Percentiles rank a stretch among this genome's conserved stretches.
phyloP scores from a whole-genome alignment of 2,888 invertebrate species.

The Orgyia antiqua region DNA sequence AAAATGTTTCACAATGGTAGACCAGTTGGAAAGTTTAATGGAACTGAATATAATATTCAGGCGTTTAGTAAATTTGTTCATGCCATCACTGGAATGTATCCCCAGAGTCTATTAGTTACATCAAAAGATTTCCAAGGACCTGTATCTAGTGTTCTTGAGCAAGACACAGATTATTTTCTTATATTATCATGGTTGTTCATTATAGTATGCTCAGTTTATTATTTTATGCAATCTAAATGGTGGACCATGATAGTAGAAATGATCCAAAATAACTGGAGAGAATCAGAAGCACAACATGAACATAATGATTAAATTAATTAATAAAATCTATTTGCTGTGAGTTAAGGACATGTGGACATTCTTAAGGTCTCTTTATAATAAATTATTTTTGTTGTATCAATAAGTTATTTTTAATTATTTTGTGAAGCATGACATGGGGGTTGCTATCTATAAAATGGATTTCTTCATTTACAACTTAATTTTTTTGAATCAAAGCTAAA shows the following conservation, averaged over 20 bases:
- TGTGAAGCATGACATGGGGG: too few relatives aligned
- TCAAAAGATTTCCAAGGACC: slow-evolving; percentile 90
- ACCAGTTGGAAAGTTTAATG: slow-evolving; percentile 90
- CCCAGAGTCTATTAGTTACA: slow-evolving; percentile 82
- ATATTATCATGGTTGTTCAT: slow-evolving; percentile 92
- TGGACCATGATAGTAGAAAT: slow-evolving; percentile 90
- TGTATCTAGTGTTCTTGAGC: slow-evolving; percentile 85
- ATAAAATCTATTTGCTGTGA: too few relatives aligned
- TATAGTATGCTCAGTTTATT: slow-evolving; percentile 83
- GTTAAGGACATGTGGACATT: too few relatives aligned
- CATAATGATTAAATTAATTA: slow-evolving; percentile 85
- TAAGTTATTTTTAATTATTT: too few relatives aligned
- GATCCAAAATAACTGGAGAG: slow-evolving; percentile 91
- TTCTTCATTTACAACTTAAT: too few relatives aligned
- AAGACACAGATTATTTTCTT: slow-evolving; percentile 89
- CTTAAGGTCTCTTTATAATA: too few relatives aligned
- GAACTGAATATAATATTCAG: slow-evolving; percentile 87
- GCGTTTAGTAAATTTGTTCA: slow-evolving; percentile 88
- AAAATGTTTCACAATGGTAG: slow-evolving; percentile 94
- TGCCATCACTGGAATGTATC: slow-evolving; percentile 84
- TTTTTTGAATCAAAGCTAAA: too few relatives aligned
- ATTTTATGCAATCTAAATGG: slow-evolving; percentile 86
- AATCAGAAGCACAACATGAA: slow-evolving; percentile 89
- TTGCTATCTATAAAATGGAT: too few relatives aligned
- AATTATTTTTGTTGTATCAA: too few relatives aligned